phyloP scores from a whole-genome alignment of 2,888 invertebrate genomes.

The Amphipoea oculea region DNA sequence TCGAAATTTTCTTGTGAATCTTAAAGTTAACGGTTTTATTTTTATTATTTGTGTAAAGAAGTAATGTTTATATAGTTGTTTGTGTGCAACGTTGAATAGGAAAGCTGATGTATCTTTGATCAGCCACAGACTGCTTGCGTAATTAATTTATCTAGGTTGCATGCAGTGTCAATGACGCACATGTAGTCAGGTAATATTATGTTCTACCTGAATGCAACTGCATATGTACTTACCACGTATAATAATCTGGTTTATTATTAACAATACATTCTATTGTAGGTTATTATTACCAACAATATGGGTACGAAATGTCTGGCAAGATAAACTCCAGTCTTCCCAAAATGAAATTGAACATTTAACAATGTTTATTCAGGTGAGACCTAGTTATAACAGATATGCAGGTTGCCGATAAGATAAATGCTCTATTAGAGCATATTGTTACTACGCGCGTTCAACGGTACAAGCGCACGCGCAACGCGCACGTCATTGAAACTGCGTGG shows the following conservation, averaged over 20 bases:
- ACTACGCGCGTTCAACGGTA: conserved; percentile 70
- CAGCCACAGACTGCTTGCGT: conserved; percentile 41
- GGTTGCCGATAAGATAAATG: conserved; percentile 71
- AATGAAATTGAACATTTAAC: conserved; percentile 48
- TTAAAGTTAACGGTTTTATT: conserved; percentile 39
- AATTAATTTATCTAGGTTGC: conserved; percentile 60
- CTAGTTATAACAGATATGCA: conserved; percentile 70
- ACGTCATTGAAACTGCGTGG: conserved; percentile 52
- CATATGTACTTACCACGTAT: neutral
- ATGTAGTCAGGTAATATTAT: conserved; percentile 43
- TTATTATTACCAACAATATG: conserved; percentile 7
- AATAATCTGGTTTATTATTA: conserved; percentile 23
- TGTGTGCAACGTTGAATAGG: conserved; percentile 17
- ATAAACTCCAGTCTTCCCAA: conserved; percentile 37
- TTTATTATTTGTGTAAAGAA: conserved; percentile 24
- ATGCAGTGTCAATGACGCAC: conserved; percentile 57
- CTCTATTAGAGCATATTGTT: conserved; percentile 68
- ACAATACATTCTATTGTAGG: neutral
- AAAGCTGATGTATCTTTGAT: conserved; percentile 31
- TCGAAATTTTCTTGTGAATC: conserved; percentile 56
- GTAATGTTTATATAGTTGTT: conserved; percentile 6
- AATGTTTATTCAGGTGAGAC: conserved; percentile 76
- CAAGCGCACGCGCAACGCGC: conserved; percentile 53
- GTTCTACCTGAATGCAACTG: conserved; percentile 37
- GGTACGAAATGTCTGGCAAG: conserved; percentile 14